Percentiles rank a stretch among this genome's conserved stretches.
Evolutionary conservation across 1,140 invertebrate genomes (phyloP).

Genomic region (Temnothorax curvispinosus): DNA sequence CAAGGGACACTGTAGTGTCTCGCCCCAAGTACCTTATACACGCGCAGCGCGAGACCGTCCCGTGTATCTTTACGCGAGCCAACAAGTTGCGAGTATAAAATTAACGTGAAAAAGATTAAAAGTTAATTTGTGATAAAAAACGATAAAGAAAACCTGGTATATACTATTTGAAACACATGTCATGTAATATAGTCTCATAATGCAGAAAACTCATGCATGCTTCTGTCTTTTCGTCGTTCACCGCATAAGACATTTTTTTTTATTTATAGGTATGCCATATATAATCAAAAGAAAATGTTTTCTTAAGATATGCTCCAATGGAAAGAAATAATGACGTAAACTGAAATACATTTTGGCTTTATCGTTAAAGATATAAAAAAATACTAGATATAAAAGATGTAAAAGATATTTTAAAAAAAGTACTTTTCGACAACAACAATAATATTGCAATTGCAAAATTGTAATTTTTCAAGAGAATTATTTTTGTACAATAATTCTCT

Average conservation of each 20-base stretch:
- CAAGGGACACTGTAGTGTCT: too few relatives aligned
- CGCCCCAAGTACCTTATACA: too few relatives aligned
- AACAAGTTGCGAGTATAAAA: too few relatives aligned
- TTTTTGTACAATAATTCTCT: not conserved
- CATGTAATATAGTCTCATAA: too few relatives aligned
- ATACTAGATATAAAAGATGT: too few relatives aligned
- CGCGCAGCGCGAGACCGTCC: too few relatives aligned
- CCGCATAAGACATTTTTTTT: constrained; percentile 4
- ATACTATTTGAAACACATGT: not conserved
- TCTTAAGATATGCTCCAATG: not conserved
- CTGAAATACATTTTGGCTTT: not conserved
- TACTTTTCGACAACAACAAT: not conserved
- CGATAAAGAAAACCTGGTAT: not conserved
- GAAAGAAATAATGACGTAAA: constrained; percentile 30
- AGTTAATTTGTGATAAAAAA: not conserved
- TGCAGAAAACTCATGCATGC: not conserved
- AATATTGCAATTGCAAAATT: not conserved
- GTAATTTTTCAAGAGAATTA: not conserved
- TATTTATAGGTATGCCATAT: constrained; percentile 18
- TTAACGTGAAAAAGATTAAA: not conserved
- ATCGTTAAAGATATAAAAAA: not conserved
- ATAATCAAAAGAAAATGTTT: constrained; percentile 41
- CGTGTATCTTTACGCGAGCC: too few relatives aligned
- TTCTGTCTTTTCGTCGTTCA: not conserved
- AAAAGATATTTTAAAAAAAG: not conserved